Base-by-base conservation (phyloP, 2,797 vertebrate species). In the Myiothlypis chrysogaster region DNA sequence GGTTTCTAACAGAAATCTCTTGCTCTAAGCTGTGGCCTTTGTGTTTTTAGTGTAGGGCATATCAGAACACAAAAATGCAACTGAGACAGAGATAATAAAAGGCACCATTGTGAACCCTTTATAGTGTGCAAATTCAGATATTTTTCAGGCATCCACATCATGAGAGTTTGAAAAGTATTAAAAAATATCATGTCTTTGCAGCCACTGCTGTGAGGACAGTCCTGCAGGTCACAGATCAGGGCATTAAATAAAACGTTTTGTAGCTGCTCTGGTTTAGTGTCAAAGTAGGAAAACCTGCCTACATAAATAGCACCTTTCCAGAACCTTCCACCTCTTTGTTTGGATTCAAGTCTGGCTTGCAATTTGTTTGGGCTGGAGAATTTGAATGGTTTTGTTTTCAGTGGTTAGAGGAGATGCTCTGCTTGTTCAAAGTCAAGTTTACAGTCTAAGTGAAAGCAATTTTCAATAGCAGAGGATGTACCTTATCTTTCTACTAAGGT, bases 401-500 rank as follows among this genome's bases (percentile, higher is more conserved):
- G 35, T 8, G 14, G 39, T 47, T 39, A 41, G 15, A 70, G 28
- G 11, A 70, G 87, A 66, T 64, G 43, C n/a, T 79, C 46, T 47
- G 50, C 55, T 83, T 22, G 20, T 53, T 83, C 39, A 46, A 83
- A 89, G 75, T 35, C 44, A 39, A 44, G 59, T 37, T 79, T 69
- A 15, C 5, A 50, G 30, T 19, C 69, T 41, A 22, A 89, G 50
- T 16, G 70, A 95, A 76, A 73, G 34, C 32, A 59, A 37, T 56
- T 94, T 95, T 73, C 73, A 28, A 27, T 44, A 50, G 86, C 39
- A 88, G 18, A 83, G 56, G 63, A 76, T 82, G 56, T 73, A 77
- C 76, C 88, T 95, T 94, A 96, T 96, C 88, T 82, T 60, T 52
- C 77, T 59, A 5, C 56, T 32, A 84, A 93, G 63, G 47, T 92